phyloP scores from a whole-genome alignment of 1,140 invertebrate genomes.

The Zaprionus africanus region DNA sequence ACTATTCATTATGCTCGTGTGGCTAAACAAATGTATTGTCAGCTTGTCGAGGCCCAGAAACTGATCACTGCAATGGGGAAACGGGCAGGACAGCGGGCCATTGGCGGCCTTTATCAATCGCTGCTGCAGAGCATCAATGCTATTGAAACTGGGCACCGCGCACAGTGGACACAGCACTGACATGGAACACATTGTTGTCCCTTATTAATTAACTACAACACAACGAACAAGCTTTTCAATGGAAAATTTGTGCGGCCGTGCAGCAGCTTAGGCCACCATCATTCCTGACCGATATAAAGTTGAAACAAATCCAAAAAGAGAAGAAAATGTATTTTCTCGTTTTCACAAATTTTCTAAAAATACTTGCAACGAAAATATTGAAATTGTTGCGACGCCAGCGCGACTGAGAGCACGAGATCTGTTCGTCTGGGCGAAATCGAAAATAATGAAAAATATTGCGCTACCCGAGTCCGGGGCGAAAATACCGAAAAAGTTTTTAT shows the following conservation, averaged over 20 bases:
- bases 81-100: slow-evolving; percentile 89
- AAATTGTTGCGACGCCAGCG: slow-evolving; percentile 50
- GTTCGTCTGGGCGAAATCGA: slow-evolving; percentile 46
- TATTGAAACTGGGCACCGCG: slow-evolving; percentile 89
- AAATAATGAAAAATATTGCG: slow-evolving; percentile 49
- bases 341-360: slow-evolving; percentile 71
- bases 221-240: not conserved
- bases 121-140: slow-evolving; percentile 88
- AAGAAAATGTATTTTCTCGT: slow-evolving; percentile 30
- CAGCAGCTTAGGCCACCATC: slow-evolving; percentile 14
- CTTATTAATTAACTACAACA: not conserved
- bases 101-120: slow-evolving; percentile 90
- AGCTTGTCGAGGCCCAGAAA: slow-evolving; percentile 91
- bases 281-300: slow-evolving; percentile 43
- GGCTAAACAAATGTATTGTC: slow-evolving; percentile 92
- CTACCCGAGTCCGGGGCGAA: slow-evolving; percentile 23
- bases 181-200: slow-evolving; percentile 86
- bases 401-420: slow-evolving; percentile 32
- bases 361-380: slow-evolving; percentile 74
- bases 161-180: slow-evolving; percentile 91
- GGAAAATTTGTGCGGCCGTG: not conserved
- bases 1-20: slow-evolving; percentile 84
- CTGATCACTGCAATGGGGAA: slow-evolving; percentile 88
- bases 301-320: slow-evolving; percentile 23
- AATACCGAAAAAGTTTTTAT: slow-evolving; percentile 20